phyloP scores from a whole-genome alignment of 2,113 vertebrate genomes.

The Otis tarda region DNA sequence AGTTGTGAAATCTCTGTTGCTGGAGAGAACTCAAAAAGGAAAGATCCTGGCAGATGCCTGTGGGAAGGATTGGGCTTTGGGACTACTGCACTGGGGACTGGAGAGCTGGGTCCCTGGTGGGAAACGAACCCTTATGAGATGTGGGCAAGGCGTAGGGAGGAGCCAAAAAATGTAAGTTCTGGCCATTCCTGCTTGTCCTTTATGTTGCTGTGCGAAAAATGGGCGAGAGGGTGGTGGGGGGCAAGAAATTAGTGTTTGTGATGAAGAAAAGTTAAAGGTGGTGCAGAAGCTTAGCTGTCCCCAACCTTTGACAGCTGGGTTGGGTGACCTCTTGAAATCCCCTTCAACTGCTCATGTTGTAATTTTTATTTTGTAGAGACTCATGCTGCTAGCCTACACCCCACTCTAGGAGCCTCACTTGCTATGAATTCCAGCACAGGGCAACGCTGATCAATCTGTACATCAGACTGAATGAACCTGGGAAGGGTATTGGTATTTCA shows the following conservation, averaged over 20 bases:
- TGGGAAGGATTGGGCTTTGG: neutral
- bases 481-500: neutral
- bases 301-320: neutral
- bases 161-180: neutral
- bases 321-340: neutral
- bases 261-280: neutral
- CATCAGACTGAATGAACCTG: neutral
- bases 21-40: neutral
- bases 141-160: neutral
- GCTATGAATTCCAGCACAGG: neutral
- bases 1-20: neutral
- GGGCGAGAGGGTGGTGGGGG: accelerated
- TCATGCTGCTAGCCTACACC: neutral
- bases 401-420: neutral
- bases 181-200: neutral
- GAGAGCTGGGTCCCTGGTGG: neutral
- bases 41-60: neutral
- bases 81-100: neutral
- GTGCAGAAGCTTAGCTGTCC: neutral
- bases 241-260: neutral
- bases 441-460: neutral
- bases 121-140: neutral
- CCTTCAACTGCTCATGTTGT: neutral
- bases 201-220: neutral
- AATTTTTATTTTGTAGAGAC: neutral